These are phyloP conservation scores for Sinocyclocheilus rhinocerous DNA, from an alignment of 2,113 vertebrate species.

Conservation along the genomic window DNA sequence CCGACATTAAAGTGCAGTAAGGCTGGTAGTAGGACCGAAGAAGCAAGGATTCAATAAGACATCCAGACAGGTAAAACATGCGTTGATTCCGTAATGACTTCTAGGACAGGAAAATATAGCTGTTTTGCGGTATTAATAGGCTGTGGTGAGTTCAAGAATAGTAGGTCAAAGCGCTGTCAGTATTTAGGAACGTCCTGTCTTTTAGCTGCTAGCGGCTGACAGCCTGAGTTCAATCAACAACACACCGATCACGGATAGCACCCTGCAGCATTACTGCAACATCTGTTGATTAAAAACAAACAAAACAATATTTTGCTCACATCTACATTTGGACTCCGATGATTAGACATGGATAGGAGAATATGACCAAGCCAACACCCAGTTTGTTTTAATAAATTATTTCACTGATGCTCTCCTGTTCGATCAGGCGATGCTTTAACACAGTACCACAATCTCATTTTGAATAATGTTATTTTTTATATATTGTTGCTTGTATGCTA, in stretches of 20 bases:
- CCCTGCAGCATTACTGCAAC: slow-evolving; percentile 16
- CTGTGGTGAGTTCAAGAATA: not conserved
- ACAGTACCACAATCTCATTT: not conserved
- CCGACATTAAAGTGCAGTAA: slow-evolving; percentile 68
- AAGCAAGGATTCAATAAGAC: slow-evolving; percentile 65
- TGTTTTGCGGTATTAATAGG: not conserved
- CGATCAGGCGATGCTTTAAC: not conserved
- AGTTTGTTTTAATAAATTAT: slow-evolving; percentile 30
- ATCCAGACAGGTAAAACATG: slow-evolving; percentile 65
- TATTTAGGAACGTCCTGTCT: slow-evolving; percentile 17
- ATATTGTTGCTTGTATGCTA: not conserved
- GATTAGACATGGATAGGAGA: not conserved
- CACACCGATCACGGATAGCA: slow-evolving; percentile 11
- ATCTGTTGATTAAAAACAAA: slow-evolving; percentile 11
- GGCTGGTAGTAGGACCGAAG: slow-evolving; percentile 64
- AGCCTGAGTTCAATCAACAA: slow-evolving; percentile 28
- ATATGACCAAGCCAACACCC: slow-evolving; percentile 32
- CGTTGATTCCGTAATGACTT: not conserved
- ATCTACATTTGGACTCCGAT: not conserved
- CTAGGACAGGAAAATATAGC: not conserved
- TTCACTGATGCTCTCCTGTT: not conserved
- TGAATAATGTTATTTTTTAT: not conserved
- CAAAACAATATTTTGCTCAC: not conserved
- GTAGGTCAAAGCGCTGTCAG: not conserved
- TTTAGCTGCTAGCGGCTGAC: slow-evolving; percentile 25